Evolutionary conservation across 2,797 vertebrate species (phyloP).

Genomic region (Takifugu ocellatus): DNA sequence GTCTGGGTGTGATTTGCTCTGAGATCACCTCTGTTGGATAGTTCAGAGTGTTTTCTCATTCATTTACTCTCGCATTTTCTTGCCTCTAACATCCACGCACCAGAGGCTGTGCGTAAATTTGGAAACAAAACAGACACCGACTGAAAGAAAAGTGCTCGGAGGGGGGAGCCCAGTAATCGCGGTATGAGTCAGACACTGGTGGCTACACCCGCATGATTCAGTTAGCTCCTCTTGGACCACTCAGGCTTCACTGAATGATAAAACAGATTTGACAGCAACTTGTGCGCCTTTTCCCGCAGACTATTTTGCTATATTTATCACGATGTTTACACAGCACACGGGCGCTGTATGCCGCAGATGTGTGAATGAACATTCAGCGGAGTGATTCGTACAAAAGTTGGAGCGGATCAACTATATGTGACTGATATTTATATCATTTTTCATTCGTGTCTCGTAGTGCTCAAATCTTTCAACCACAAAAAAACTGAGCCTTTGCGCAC

Average conservation of each 20-base stretch:
- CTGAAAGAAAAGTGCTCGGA: conserved; percentile 35
- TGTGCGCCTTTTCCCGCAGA: not conserved
- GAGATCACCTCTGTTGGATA: not conserved
- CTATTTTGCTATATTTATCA: not conserved
- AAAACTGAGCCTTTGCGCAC: not conserved
- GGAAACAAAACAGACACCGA: conserved; percentile 35
- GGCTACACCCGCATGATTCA: conserved; percentile 34
- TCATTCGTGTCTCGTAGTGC: no score
- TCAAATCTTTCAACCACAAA: not conserved
- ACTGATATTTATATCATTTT: no score
- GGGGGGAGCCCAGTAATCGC: conserved; percentile 49
- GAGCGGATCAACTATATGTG: not conserved
- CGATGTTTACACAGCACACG: no score
- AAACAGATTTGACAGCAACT: conserved; percentile 12
- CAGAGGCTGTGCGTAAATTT: conserved; percentile 37
- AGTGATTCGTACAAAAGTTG: not conserved
- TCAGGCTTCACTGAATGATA: conserved; percentile 7
- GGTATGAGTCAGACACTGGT: conserved; percentile 60
- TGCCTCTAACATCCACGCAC: not conserved
- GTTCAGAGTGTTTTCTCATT: not conserved
- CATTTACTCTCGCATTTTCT: not conserved
- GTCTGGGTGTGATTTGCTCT: not conserved
- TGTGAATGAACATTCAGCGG: not conserved
- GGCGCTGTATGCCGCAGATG: not conserved
- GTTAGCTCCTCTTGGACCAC: conserved; percentile 26